A percentile compares a stretch with the other conserved stretches of the same genome.
phyloP scores from a whole-genome alignment of 2,888 invertebrate species.

The Agonopterix alstromeriana region DNA sequence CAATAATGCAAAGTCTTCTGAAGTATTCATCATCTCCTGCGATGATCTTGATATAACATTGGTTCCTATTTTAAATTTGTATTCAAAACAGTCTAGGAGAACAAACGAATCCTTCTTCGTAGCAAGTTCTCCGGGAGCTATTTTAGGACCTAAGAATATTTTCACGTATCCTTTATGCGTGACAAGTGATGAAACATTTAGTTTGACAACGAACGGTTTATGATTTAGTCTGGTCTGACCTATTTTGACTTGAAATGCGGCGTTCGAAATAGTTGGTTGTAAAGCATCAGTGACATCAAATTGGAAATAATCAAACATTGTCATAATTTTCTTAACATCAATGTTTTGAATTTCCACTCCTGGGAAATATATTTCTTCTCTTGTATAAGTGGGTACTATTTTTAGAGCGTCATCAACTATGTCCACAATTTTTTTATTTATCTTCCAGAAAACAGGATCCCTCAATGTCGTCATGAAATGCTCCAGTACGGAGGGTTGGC shows the following conservation, averaged over 20 bases:
- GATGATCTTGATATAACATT: conserved; percentile 80
- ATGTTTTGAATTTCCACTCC: conserved; percentile 79
- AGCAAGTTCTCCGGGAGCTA: conserved; percentile 72
- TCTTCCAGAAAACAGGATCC: conserved; percentile 83
- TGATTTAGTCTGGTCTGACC: conserved; percentile 82
- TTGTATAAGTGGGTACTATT: conserved; percentile 73
- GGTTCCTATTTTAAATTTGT: conserved; percentile 76
- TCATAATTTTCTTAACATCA: conserved; percentile 79
- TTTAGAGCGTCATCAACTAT: conserved; percentile 76
- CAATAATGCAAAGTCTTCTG: conserved; percentile 79
- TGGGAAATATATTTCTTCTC: conserved; percentile 77
- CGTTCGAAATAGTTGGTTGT: conserved; percentile 38
- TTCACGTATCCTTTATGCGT: conserved; percentile 77
- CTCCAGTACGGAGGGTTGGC: conserved; percentile 45
- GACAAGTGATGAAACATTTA: conserved; percentile 78
- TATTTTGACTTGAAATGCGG: conserved; percentile 56
- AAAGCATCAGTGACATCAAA: conserved; percentile 79
- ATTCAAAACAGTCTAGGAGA: conserved; percentile 77
- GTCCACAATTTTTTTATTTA: conserved; percentile 78
- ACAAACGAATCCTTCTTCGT: conserved; percentile 75
- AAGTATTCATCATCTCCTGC: conserved; percentile 75
- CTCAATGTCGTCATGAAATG: conserved; percentile 79
- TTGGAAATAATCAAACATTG: conserved; percentile 80
- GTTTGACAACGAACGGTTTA: conserved; percentile 81
- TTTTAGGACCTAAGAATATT: conserved; percentile 83